phyloP scores from a whole-genome alignment of 2,113 vertebrate species.

The Delphinus delphis region DNA sequence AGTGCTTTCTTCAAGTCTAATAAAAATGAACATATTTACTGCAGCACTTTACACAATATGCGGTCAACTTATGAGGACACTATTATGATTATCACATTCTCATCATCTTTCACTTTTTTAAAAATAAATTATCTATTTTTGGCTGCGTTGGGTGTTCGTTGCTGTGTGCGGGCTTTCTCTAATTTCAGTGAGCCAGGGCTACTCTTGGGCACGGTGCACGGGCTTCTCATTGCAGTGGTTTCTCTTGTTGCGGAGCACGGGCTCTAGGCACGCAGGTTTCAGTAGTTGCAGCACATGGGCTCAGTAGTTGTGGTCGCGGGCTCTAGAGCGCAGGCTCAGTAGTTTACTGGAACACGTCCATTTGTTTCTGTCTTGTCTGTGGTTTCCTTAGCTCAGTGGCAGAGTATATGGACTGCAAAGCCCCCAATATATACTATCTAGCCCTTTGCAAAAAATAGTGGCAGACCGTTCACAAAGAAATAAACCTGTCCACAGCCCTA shows the following conservation, averaged over 20 bases:
- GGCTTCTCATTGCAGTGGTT: no score
- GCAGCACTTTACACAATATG: not conserved
- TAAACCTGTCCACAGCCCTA: not conserved
- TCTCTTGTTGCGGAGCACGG: no score
- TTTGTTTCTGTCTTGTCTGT: not conserved
- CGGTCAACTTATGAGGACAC: no score
- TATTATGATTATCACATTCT: not conserved
- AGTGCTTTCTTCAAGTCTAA: no score
- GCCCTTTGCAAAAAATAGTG: not conserved
- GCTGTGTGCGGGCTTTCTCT: no score
- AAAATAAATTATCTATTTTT: not conserved
- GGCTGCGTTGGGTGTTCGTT: no score
- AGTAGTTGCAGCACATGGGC: no score
- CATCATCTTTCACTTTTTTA: no score
- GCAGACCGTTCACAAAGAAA: not conserved
- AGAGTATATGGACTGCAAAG: not conserved
- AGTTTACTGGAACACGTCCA: not conserved
- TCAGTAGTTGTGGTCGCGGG: no score
- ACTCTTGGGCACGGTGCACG: fast-evolving
- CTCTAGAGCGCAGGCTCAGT: no score
- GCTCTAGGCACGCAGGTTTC: not conserved
- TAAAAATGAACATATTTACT: not conserved
- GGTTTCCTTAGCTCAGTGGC: not conserved
- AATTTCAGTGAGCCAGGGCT: no score
- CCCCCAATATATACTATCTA: not conserved